Evolutionary conservation across 2,113 vertebrate genomes (phyloP).

Genomic region (Sebastes schlegelii): DNA sequence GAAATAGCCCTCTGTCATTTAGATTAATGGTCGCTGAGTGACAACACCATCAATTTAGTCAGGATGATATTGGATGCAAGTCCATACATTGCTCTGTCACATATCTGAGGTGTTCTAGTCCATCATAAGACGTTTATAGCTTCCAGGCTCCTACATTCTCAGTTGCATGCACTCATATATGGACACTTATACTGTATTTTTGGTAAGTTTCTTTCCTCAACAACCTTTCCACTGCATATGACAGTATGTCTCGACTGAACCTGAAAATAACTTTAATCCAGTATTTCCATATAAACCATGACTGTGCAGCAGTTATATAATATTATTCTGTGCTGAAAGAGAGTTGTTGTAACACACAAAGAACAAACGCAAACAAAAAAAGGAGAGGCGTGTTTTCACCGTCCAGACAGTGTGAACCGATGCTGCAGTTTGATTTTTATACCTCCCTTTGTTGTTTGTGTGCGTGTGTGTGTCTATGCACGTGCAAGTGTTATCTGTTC

Average conservation of each 20-base stretch:
- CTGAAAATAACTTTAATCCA: background rate
- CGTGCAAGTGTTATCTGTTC: conserved; percentile 61
- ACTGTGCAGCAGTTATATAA: background rate
- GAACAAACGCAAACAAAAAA: background rate
- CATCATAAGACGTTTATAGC: conserved; percentile 6
- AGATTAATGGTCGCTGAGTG: conserved; percentile 30
- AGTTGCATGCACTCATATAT: background rate
- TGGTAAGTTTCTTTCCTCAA: background rate
- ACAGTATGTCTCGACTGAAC: background rate
- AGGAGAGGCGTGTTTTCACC: background rate
- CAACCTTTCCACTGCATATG: background rate
- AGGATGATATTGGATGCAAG: conserved; percentile 15
- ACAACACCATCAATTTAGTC: conserved; percentile 6
- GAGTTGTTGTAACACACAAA: background rate
- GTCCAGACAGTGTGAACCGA: background rate
- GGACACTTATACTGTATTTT: background rate
- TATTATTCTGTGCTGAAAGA: background rate
- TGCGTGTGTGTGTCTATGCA: background rate
- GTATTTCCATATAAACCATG: background rate
- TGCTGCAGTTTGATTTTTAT: conserved; percentile 4
- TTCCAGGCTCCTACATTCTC: conserved; percentile 5
- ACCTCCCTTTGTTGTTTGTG: background rate
- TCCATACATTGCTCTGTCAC: conserved; percentile 1
- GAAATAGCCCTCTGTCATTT: conserved; percentile 1
- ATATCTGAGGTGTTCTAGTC: background rate